phyloP scores from a whole-genome alignment of 2,797 vertebrate genomes.

The Coregonus ussuriensis region DNA sequence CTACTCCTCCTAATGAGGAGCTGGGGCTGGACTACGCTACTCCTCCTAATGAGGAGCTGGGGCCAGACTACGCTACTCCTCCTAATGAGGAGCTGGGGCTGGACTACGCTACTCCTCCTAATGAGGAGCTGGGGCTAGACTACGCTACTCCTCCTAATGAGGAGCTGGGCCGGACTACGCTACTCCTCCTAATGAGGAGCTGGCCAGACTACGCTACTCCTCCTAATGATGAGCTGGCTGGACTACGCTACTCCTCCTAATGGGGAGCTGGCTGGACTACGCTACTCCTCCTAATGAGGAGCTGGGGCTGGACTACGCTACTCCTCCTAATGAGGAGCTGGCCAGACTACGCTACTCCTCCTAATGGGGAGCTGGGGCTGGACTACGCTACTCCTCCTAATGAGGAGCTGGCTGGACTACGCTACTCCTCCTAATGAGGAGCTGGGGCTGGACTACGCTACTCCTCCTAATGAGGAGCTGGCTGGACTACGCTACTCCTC shows the following conservation, averaged over 20 bases:
- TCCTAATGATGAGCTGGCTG: slow-evolving; percentile 89
- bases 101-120: slow-evolving; percentile 93
- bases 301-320: slow-evolving; percentile 90
- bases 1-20: slow-evolving; percentile 90
- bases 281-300: slow-evolving; percentile 91
- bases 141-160: slow-evolving; percentile 92
- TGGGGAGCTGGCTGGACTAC: slow-evolving; percentile 95
- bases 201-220: slow-evolving; percentile 95
- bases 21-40: slow-evolving; percentile 92
- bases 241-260: slow-evolving; percentile 93
- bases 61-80: slow-evolving; percentile 91
- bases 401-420: slow-evolving; percentile 95
- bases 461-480: slow-evolving; percentile 91
- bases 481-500: slow-evolving; percentile 94
- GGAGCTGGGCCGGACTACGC: slow-evolving; percentile 91
- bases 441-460: slow-evolving; percentile 91
- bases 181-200: slow-evolving; percentile 91
- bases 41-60: slow-evolving; percentile 91
- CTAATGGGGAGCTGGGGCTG: slow-evolving; percentile 90
- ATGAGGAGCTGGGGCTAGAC: slow-evolving; percentile 91
- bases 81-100: slow-evolving; percentile 86
- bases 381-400: slow-evolving; percentile 93
- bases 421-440: slow-evolving; percentile 91
- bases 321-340: slow-evolving; percentile 91
- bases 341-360: slow-evolving; percentile 94